Base-by-base conservation (phyloP, 2,888 invertebrate species). In the Scaptomyza caliginosa region DNA sequence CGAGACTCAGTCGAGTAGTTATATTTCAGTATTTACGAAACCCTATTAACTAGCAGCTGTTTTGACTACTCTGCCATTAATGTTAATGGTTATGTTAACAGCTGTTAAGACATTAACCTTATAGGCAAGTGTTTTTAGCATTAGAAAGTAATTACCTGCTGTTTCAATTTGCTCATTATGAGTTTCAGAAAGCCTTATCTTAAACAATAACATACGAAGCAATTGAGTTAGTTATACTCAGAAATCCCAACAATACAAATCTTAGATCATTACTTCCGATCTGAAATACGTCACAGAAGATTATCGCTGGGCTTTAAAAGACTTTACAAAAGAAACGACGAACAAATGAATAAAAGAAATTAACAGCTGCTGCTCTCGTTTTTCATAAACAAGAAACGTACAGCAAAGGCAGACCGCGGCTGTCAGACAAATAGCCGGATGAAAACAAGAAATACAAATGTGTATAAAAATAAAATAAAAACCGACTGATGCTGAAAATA, bases 391-490 rank as follows among this genome's bases (percentile, higher is more conserved):
- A 58, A 42, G 30, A 45, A 45, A 28, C 49, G 51, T 17, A 8
- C 34, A 39, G 45, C 11, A 7, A 30, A 45, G 26, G 51, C 52
- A 60, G 57, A 46, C 64, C 17, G 46, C 48, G 28, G 58, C 58
- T 74, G 82, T 78, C 82, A 74, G 24, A 8, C 62, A 59, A 72
- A 65, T 58, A 59, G 58, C 60, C 70, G 67, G 62, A 69, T 75
- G 66, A 79, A 79, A 67, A 34, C 3, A 24, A 32, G 13, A 32
- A 32, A 32, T 32, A 34, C 34, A 66, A 68, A 45, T 69, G 58
- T 64, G 68, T 79, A 68, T 83, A 86, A 81, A 83, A 81, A 81
- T 86, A 82, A 86, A 80, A 77, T 65, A 76, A 57, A 66, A 65
- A 63, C 40, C 51, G 52, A 65, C 28, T 46, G 58, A 45, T 40